Conservation (phyloP, 2,888 invertebrate species). For the Formica aserva region DNA sequence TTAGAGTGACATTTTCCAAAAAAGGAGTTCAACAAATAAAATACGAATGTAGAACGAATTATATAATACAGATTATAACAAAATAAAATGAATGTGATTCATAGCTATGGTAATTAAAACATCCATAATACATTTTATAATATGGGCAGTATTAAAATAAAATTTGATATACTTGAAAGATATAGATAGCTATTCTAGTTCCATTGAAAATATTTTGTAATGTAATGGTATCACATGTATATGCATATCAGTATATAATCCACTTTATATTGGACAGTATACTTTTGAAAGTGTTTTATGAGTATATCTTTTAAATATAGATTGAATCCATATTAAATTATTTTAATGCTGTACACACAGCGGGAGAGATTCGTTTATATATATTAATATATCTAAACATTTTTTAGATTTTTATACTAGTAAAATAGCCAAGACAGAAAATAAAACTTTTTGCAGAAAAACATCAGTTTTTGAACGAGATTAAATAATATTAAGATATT, state of each 20-base stretch:
- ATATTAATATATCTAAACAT: slow-evolving; percentile 27
- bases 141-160: slow-evolving; percentile 10
- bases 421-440: slow-evolving; percentile 29
- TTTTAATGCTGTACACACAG: slow-evolving; percentile 17
- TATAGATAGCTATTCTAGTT: slow-evolving; percentile 7
- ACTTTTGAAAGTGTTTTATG: slow-evolving; percentile 21
- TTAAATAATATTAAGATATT: slow-evolving; percentile 16
- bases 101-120: not conserved
- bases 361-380: not conserved
- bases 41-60: slow-evolving; percentile 9
- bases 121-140: slow-evolving; percentile 24
- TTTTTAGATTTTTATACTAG: slow-evolving; percentile 51
- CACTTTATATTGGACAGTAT: slow-evolving; percentile 16
- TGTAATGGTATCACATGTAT: slow-evolving; percentile 11
- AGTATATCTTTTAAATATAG: slow-evolving; percentile 40
- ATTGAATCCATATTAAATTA: slow-evolving; percentile 26
- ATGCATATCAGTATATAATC: slow-evolving; percentile 42
- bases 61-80: slow-evolving; percentile 14
- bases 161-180: slow-evolving; percentile 1
- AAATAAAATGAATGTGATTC: slow-evolving; percentile 24
- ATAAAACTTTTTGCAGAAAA: slow-evolving; percentile 31
- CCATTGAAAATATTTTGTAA: slow-evolving; percentile 10
- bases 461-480: not conserved
- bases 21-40: slow-evolving; percentile 4
- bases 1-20: slow-evolving; percentile 1